Conservation (phyloP, 2,888 invertebrate genomes). For the Callosobruchus maculatus region DNA sequence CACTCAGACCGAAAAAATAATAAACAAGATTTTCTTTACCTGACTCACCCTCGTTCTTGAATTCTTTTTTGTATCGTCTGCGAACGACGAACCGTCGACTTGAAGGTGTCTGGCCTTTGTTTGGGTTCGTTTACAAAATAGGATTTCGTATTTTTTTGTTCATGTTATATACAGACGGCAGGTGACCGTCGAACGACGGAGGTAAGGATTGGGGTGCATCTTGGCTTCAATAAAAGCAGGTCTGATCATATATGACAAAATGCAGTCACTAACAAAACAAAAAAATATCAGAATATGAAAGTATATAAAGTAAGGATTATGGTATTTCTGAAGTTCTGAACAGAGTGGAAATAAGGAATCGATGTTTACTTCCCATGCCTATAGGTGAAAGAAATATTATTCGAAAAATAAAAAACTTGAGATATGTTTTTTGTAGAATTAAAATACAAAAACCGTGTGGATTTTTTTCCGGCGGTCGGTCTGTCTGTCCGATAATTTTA, state of each 20-base stretch:
- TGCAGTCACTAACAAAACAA: background rate
- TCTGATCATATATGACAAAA: background rate
- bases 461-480: no score
- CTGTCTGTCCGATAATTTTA: no score
- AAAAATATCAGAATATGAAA: no score
- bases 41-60: conserved; percentile 5
- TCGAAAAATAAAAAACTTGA: no score
- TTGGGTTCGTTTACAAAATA: background rate
- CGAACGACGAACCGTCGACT: background rate
- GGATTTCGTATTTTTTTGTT: background rate
- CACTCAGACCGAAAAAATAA: conserved; percentile 8
- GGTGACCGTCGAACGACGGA: background rate
- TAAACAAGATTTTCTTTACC: conserved; percentile 13
- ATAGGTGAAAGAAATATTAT: no score
- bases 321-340: no score
- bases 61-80: background rate
- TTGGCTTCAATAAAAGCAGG: background rate
- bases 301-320: no score
- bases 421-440: no score
- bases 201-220: background rate
- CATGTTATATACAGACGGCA: background rate
- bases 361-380: no score
- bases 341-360: no score
- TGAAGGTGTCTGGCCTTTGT: background rate
- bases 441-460: no score